Percentiles rank a stretch among this genome's conserved stretches.
phyloP scores from a whole-genome alignment of 2,113 vertebrate genomes.

The Pipa parva region DNA sequence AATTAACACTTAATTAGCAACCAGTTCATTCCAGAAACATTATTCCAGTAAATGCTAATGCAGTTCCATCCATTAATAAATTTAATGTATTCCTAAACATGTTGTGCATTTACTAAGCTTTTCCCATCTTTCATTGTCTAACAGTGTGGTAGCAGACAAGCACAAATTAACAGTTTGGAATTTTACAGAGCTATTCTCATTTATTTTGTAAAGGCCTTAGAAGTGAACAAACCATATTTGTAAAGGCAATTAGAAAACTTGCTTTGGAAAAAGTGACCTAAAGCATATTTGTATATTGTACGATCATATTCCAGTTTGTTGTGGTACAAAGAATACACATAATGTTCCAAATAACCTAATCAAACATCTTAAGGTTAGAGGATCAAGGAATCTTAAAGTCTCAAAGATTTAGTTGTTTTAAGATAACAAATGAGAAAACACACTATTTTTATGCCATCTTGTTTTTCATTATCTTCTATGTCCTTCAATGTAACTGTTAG shows the following conservation, averaged over 20 bases:
- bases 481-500: no score
- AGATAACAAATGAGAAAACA: no score
- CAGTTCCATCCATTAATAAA: background rate
- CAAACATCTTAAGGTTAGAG: background rate
- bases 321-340: no score
- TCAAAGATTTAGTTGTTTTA: no score
- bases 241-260: background rate
- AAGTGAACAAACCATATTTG: background rate
- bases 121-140: background rate
- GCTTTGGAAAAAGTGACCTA: background rate
- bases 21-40: background rate
- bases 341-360: no score
- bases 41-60: background rate
- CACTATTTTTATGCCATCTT: no score
- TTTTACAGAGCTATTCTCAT: background rate
- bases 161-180: slow-evolving; percentile 5
- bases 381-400: no score
- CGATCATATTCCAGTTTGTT: no score
- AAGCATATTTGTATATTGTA: background rate
- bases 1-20: background rate
- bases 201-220: background rate
- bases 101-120: background rate
- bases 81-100: background rate
- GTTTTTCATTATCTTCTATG: no score
- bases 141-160: background rate